Conservation (phyloP, 92 coral and sea anemone species). For the Siderastrea radians region DNA sequence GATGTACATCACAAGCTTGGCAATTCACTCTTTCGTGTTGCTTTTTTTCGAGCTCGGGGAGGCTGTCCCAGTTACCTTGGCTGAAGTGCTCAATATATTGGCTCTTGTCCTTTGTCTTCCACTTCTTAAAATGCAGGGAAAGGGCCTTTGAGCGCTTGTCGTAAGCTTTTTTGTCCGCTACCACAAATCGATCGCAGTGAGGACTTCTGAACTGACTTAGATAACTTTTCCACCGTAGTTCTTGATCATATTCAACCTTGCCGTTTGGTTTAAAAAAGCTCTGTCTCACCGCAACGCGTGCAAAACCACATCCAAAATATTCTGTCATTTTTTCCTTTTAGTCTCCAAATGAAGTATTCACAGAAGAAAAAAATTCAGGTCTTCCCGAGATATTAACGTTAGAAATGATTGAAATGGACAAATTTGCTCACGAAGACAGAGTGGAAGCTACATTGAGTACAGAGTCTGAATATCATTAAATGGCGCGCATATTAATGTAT, state of each 20-base stretch:
- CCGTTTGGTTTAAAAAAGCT: slow-evolving; percentile 19
- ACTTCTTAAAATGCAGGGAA: background rate
- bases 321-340: slow-evolving; percentile 1
- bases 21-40: slow-evolving; percentile 6
- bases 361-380: background rate
- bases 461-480: slow-evolving; percentile 7
- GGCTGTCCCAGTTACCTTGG: slow-evolving; percentile 12
- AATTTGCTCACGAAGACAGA: too few species aligned
- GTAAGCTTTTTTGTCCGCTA: background rate
- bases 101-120: background rate
- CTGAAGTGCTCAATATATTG: slow-evolving; percentile 19
- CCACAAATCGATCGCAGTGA: background rate
- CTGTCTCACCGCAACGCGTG: slow-evolving; percentile 22
- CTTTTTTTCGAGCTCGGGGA: slow-evolving; percentile 16
- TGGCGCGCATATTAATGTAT: slow-evolving; percentile 5
- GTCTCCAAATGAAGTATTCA: background rate
- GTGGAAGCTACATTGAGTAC: slow-evolving; percentile 7
- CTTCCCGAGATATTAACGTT: background rate
- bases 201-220: background rate
- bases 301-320: slow-evolving; percentile 40
- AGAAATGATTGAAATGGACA: background rate
- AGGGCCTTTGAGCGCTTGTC: slow-evolving; percentile 15
- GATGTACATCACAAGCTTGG: slow-evolving; percentile 25
- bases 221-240: background rate
- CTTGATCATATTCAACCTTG: slow-evolving; percentile 11